Evolutionary conservation across 1,140 invertebrate species (phyloP), one percentile per base, ranked within the genome.

Genomic region (Drosophila nasuta): DNA sequence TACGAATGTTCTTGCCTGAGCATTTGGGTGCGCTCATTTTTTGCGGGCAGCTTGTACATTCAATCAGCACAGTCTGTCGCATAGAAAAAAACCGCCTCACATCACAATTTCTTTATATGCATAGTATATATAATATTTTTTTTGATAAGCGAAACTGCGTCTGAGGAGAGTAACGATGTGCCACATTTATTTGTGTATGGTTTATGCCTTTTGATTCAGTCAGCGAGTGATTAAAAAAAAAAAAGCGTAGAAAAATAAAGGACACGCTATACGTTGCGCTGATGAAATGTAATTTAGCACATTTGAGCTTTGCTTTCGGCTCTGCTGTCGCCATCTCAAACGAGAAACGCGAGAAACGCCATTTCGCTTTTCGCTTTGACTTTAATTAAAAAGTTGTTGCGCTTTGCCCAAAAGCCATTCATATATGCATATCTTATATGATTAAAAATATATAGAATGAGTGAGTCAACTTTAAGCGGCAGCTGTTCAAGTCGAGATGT

Each of bases 261-360:
- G 59, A 86, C 63, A 46, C 43, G 41, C 28, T 46, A 30, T 54
- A 46, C 52, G 38, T 46, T 64, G 38, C n/a, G 7, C 20, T 54
- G 83, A 75, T 88, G 77, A 89, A 88, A 88, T 88, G 81, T 81
- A 89, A 88, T 88, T 88, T 81, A 82, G 77, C 69, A 80, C 77
- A 83, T 69, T 74, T 77, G 52, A 17, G 30, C 30, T 56, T 73
- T 75, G 81, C 76, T 70, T 41, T 65, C 58, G 68, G 48, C 71
- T 25, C 20, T 79, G 75, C 52, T 79, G 82, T 69, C 67, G 65
- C 43, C n/a, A 52, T 28, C 49, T 74, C 75, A 25, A 52, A 28
- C 25, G 49, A 20, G 13, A 45, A 45, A 43, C 10, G 28, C 57
- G 20, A 20, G 20, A 38, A 15, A 35, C 56, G 65, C 63, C 48